phyloP scores from a whole-genome alignment of 2,797 vertebrate species.

The Sebastolobus altivelis region DNA sequence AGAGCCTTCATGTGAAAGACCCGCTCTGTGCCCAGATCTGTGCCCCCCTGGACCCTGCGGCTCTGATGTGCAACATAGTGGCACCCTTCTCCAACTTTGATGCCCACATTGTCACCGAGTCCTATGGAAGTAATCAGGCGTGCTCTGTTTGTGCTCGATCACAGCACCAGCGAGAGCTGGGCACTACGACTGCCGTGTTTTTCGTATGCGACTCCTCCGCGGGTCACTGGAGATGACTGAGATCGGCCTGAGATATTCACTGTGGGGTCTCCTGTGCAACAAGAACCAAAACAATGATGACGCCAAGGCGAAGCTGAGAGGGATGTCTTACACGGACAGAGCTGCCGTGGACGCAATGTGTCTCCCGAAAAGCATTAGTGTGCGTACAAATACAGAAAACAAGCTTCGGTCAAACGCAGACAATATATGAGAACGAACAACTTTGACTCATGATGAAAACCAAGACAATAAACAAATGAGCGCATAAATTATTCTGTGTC shows the following conservation, averaged over 20 bases:
- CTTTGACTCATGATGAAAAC: slow-evolving; percentile 17
- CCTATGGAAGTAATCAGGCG: slow-evolving; percentile 78
- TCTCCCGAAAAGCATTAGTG: background rate
- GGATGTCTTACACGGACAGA: slow-evolving; percentile 30
- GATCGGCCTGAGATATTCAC: slow-evolving; percentile 55
- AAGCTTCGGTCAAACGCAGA: slow-evolving; percentile 1
- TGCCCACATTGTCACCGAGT: slow-evolving; percentile 72
- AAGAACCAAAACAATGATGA: slow-evolving; percentile 61
- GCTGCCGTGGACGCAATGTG: slow-evolving; percentile 8
- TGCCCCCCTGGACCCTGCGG: slow-evolving; percentile 61
- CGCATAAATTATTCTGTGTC: slow-evolving; percentile 3
- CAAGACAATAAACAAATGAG: slow-evolving; percentile 12
- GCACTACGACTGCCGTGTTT: slow-evolving; percentile 55
- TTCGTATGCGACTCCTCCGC: slow-evolving; percentile 53
- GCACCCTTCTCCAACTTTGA: slow-evolving; percentile 68
- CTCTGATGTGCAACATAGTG: slow-evolving; percentile 68
- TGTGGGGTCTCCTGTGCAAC: slow-evolving; percentile 53
- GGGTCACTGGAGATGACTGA: slow-evolving; percentile 68
- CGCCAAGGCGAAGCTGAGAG: slow-evolving; percentile 42
- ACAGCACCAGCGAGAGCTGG: slow-evolving; percentile 51
- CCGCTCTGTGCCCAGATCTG: slow-evolving; percentile 59
- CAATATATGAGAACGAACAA: background rate
- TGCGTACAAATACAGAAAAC: background rate
- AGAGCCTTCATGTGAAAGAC: slow-evolving; percentile 65
- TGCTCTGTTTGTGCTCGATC: slow-evolving; percentile 72